Evolutionary conservation across 2,113 vertebrate species (phyloP).

Genomic region (Gambusia affinis): DNA sequence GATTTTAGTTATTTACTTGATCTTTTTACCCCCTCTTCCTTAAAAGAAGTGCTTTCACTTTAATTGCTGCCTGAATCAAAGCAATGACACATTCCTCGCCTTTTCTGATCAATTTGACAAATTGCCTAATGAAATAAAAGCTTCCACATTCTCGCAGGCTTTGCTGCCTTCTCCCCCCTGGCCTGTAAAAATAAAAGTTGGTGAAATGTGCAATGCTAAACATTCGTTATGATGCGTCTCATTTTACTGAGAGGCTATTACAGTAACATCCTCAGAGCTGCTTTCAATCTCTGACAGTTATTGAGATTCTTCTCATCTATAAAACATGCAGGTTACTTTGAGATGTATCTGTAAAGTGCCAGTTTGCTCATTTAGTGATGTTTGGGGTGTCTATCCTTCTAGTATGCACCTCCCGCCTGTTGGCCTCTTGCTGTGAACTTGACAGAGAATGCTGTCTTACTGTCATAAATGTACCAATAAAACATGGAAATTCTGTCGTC

Average conservation of each 20-base stretch:
- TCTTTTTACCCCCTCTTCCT: conserved; percentile 14
- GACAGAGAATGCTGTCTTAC: conserved; percentile 59
- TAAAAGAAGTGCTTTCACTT: conserved; percentile 55
- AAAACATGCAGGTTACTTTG: conserved; percentile 76
- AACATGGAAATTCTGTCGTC: conserved; percentile 42
- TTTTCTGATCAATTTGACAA: conserved; percentile 63
- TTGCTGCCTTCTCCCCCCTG: conserved; percentile 56
- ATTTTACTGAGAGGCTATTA: conserved; percentile 75
- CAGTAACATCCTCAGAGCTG: conserved; percentile 61
- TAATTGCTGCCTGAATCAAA: conserved; percentile 69
- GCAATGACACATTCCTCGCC: conserved; percentile 44
- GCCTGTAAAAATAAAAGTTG: conserved; percentile 66
- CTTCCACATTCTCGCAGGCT: conserved; percentile 50
- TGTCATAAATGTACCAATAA: conserved; percentile 71
- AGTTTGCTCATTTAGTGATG: conserved; percentile 78
- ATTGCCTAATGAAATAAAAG: conserved; percentile 74
- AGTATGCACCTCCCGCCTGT: conserved; percentile 69
- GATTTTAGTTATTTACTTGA: conserved; percentile 53
- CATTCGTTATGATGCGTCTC: conserved; percentile 69
- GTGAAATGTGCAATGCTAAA: conserved; percentile 71
- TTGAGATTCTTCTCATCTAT: conserved; percentile 74
- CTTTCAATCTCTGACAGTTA: conserved; percentile 72
- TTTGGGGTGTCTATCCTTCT: conserved; percentile 72
- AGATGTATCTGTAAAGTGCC: conserved; percentile 75
- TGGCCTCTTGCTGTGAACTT: conserved; percentile 58